These are phyloP conservation scores for Perca fluviatilis DNA, from an alignment of 2,113 vertebrate species.

Conservation along the genomic window DNA sequence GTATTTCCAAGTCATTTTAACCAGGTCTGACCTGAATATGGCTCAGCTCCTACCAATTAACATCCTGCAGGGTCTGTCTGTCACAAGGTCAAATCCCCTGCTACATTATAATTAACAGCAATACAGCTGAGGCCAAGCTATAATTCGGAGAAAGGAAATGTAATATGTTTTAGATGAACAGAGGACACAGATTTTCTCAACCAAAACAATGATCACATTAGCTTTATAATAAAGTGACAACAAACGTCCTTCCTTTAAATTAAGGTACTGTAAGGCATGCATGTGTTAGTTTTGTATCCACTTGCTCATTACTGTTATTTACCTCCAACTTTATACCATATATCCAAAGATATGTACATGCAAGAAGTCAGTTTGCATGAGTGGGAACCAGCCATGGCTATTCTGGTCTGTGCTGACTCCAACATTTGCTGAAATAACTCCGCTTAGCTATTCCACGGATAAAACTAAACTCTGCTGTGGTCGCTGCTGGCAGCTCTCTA, in stretches of 20 bases:
- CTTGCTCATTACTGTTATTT: background rate
- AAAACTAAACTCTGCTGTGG: slow-evolving; percentile 27
- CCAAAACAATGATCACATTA: slow-evolving; percentile 31
- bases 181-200: background rate
- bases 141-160: slow-evolving; percentile 27
- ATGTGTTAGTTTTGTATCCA: background rate
- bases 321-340: background rate
- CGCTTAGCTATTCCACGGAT: background rate
- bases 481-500: background rate
- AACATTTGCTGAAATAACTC: slow-evolving; percentile 19
- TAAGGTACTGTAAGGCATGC: background rate
- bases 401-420: slow-evolving; percentile 23
- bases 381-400: background rate
- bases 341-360: background rate
- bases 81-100: slow-evolving; percentile 64
- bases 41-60: slow-evolving; percentile 66
- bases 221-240: background rate
- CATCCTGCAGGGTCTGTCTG: slow-evolving; percentile 54
- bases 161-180: slow-evolving; percentile 12
- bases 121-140: slow-evolving; percentile 46
- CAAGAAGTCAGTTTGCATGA: background rate
- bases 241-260: background rate
- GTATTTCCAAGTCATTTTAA: slow-evolving; percentile 48
- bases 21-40: slow-evolving; percentile 66
- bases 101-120: slow-evolving; percentile 68